Evolutionary conservation across 2,113 vertebrate species (phyloP).

Genomic region (Lycaon pictus): DNA sequence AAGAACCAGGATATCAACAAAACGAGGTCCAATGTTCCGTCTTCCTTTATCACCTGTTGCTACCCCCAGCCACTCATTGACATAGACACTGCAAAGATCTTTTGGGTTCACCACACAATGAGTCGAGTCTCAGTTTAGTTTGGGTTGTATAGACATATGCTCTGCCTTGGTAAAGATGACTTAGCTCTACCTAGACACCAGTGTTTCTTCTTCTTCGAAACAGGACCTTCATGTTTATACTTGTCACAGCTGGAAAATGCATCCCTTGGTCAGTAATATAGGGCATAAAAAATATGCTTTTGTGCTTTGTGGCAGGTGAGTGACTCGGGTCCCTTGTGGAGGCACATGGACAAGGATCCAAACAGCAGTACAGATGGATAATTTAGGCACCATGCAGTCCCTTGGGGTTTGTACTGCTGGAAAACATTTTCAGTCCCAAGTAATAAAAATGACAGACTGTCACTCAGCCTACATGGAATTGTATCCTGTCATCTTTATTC

Average conservation of each 20-base stretch:
- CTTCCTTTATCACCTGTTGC: not conserved
- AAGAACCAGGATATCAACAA: not conserved
- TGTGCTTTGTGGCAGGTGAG: constrained; percentile 36
- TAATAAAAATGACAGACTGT: constrained; percentile 71
- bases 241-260: constrained; percentile 61
- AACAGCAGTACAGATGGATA: constrained; percentile 60
- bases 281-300: not conserved
- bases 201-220: not conserved
- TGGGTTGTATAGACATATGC: not conserved
- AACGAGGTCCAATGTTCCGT: not conserved
- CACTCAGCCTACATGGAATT: constrained; percentile 43
- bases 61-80: not conserved
- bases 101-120: not conserved
- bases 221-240: not conserved
- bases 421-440: constrained; percentile 65
- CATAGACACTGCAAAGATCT: not conserved
- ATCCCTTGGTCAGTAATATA: not conserved
- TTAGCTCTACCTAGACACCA: not conserved
- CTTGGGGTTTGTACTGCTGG: constrained; percentile 42
- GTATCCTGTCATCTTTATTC: constrained; percentile 66
- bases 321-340: not conserved
- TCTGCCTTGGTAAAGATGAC: not conserved
- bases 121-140: not conserved
- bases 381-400: constrained; percentile 26
- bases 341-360: constrained; percentile 48